Evolutionary conservation across 2,797 vertebrate genomes (phyloP), one percentile per base, ranked within the genome.

Genomic region (Arrhamphus sclerolepis): DNA sequence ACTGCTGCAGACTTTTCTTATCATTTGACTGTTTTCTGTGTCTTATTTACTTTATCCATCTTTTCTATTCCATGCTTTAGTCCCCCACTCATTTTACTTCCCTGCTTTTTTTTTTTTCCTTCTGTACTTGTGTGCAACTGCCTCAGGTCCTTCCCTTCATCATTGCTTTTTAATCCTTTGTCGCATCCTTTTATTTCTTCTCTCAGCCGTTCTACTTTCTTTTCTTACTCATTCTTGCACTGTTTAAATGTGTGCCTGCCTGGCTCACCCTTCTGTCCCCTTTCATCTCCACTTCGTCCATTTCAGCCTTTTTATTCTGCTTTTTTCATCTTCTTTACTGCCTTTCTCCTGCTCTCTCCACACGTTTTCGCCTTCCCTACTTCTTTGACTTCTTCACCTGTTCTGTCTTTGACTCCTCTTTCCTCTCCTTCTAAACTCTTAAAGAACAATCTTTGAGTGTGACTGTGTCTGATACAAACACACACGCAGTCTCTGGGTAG

Each of bases 401-500:
- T 46, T 76, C 19, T 58, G 50, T 61, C 58, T 74, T 67, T 66
- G 7, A 0, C 41, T 47, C 59, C 24, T 56, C 29, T 52, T 56
- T 53, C 21, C 24, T 48, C 22, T 58, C 20, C 18, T 40, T 44
- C 53, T 66, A 21, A 46, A 47, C 56, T 46, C 26, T 64, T 48
- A 46, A 69, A 54, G 51, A 46, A 48, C 4, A 1, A 20, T 66
- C 53, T 57, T 61, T 55, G 39, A 31, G 49, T 54, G 51, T 24
- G 44, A 38, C 46, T 60, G 46, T 64, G 31, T 61, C 47, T 49
- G 61, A 62, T 61, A 34, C 42, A 46, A 48, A 22, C 52, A 28
- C 62, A 18, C 29, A 24, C 21, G 18, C 20, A 21, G 29, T 62
- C 66, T 62, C 65, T 29, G 61, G 73, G 46, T 74, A 54, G 60